phyloP scores from a whole-genome alignment of 1,140 invertebrate species.

The Metopolophium dirhodum region DNA sequence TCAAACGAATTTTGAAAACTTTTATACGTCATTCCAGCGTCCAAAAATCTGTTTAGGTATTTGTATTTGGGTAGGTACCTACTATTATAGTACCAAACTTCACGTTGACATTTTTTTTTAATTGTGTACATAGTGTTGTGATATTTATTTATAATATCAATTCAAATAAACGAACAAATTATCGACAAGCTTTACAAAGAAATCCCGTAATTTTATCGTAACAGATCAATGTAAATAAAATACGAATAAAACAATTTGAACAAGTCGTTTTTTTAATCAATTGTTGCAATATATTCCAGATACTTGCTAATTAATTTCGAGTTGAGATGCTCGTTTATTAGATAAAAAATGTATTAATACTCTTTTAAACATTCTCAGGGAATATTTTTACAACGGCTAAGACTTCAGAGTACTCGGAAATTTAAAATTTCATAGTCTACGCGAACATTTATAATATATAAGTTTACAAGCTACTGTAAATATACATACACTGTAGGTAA shows the following conservation, averaged over 20 bases:
- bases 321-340: not conserved
- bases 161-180: not conserved
- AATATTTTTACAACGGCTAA: not conserved
- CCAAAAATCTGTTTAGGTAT: not conserved
- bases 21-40: not conserved
- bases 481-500: not conserved
- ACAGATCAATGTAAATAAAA: not conserved
- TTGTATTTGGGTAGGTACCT: not conserved
- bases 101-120: not conserved
- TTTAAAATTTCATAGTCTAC: not conserved
- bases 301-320: not conserved
- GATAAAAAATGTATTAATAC: not conserved
- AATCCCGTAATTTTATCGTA: not conserved
- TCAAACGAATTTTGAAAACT: not conserved
- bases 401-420: not conserved
- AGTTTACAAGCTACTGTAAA: not conserved
- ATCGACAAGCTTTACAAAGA: not conserved
- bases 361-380: not conserved
- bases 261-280: no score
- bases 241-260: no score
- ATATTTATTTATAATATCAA: not conserved
- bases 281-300: no score
- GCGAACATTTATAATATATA: not conserved
- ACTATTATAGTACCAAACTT: not conserved
- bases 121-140: not conserved